Evolutionary conservation across 1,140 invertebrate genomes (phyloP), one percentile per base, ranked within the genome.

Genomic region (Drosophila paulistorum): DNA sequence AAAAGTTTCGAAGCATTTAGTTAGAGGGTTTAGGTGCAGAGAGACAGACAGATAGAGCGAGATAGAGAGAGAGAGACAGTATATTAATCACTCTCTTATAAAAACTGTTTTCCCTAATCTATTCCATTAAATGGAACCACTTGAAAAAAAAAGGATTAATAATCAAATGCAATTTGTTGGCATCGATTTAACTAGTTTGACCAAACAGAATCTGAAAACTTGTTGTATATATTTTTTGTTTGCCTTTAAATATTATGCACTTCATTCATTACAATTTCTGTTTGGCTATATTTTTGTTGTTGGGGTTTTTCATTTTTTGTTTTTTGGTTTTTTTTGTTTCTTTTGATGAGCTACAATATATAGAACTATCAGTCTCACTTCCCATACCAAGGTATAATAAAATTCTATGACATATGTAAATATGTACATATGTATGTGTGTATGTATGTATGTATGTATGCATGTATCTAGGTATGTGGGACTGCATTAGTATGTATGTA

Each of bases 331-430:
- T 51, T 65, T 66, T 69, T 35, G 60, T 77, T 45, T 69, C 51
- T 83, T 61, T 79, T 72, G 77, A 83, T 90, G 77, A 90, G 77
- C 80, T 91, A 91, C 67, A 79, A 51, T 81, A 90, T 78, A 87
- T 87, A 87, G 80, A 90, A 87, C 89, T 91, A 91, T 91, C 90
- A 91, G 90, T 91, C 90, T 91, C 90, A 91, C 90, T 74, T 90
- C 79, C 87, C 77, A 85, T 90, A 89, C 75, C 75, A 80, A 86
- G 35, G 76, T 63, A 73, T 72, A 82, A 78, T 74, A 75, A 78
- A 71, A 74, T 45, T 69, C 74, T 70, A 71, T 64, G 60, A 59
- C 69, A 74, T 76, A 76, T 74, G 51, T 68, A 20, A 51, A 51
- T 51, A 64, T 70, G 72, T 65, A 76, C 55, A 70, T 69, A 77